Percentiles rank a stretch among this genome's conserved stretches.
Evolutionary conservation across 2,888 invertebrate genomes (phyloP).

Genomic region (Mythimna pallens): DNA sequence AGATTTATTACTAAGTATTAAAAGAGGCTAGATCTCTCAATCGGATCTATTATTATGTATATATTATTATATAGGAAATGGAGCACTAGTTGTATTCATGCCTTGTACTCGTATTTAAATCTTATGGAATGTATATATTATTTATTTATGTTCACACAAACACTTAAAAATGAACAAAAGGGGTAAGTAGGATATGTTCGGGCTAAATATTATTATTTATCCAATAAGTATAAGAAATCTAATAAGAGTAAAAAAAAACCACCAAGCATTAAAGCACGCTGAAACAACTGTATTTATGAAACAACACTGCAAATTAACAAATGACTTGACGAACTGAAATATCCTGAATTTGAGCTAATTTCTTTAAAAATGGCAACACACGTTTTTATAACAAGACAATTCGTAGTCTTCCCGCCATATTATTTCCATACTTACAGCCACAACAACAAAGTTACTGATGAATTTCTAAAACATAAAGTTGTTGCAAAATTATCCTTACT

Average conservation of each 20-base stretch:
- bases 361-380: constrained; percentile 49
- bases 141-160: too few relatives aligned
- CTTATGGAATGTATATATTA: not conserved
- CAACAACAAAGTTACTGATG: constrained; percentile 37
- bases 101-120: not conserved
- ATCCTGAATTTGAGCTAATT: constrained; percentile 12
- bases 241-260: not conserved
- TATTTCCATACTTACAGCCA: constrained; percentile 84
- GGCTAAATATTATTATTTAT: not conserved
- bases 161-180: too few relatives aligned
- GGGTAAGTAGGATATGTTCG: too few relatives aligned
- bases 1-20: not conserved
- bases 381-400: constrained; percentile 84
- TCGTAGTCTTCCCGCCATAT: constrained; percentile 87
- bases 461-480: not conserved
- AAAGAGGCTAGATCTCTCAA: not conserved
- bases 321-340: not conserved
- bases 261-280: not conserved
- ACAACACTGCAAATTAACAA: not conserved
- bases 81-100: not conserved
- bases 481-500: constrained; percentile 1
- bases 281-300: not conserved
- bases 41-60: too few relatives aligned
- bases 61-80: too few relatives aligned
- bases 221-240: too few relatives aligned